These are phyloP conservation scores for Eumacrocentrus americanus DNA, from an alignment of 2,888 invertebrate species.

Conservation along the genomic window DNA sequence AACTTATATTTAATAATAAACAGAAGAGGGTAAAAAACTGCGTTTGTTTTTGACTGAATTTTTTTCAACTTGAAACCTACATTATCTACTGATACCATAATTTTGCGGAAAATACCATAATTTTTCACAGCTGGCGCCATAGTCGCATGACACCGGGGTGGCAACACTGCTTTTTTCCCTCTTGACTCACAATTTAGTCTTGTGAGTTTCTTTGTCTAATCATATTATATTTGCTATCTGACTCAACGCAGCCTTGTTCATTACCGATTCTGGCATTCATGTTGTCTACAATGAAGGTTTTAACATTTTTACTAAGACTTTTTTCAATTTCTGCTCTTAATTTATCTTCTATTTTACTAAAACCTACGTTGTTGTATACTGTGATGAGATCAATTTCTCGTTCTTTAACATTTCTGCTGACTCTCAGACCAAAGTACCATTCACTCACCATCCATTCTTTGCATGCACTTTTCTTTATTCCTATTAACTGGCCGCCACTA, in stretches of 20 bases:
- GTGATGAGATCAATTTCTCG: too few species aligned
- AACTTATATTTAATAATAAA: too few species aligned
- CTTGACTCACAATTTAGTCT: background rate
- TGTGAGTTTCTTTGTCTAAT: background rate
- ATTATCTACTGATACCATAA: too few species aligned
- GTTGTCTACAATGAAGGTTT: constrained; percentile 1
- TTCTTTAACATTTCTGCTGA: too few species aligned
- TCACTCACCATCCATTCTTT: background rate
- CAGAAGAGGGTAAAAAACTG: too few species aligned
- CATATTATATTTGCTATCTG: background rate
- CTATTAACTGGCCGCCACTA: background rate
- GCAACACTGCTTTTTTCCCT: constrained; percentile 1
- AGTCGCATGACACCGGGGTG: too few species aligned
- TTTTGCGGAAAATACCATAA: too few species aligned
- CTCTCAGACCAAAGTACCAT: too few species aligned
- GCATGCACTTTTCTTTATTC: background rate
- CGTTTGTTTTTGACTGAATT: too few species aligned
- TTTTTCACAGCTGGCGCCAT: too few species aligned
- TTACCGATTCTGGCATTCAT: constrained; percentile 13
- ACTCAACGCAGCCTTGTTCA: background rate
- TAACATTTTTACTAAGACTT: background rate
- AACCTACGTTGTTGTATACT: constrained; percentile 9
- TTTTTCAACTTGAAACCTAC: too few species aligned
- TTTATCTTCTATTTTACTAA: background rate
- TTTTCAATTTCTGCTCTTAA: background rate